Percentiles rank a stretch among this genome's conserved stretches.
Conservation (phyloP, 1,140 invertebrate species). For the Scaptomyza pallida region DNA sequence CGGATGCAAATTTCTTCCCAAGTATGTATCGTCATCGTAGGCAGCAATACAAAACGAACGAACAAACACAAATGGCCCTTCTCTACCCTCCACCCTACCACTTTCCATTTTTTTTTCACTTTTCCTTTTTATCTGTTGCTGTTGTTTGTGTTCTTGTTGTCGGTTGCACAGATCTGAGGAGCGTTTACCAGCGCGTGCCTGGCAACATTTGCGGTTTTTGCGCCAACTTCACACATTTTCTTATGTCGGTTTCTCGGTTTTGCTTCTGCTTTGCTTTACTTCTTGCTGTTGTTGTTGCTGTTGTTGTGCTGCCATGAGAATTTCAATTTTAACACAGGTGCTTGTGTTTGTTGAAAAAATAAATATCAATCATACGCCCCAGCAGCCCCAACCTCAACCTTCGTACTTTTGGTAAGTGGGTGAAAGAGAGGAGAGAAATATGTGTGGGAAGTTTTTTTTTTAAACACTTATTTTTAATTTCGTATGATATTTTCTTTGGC, state of each 20-base stretch:
- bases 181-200: conserved; percentile 69
- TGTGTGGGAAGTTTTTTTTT: conserved; percentile 10
- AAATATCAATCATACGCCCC: conserved; percentile 80
- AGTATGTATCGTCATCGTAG: conserved; percentile 43
- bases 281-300: conserved; percentile 55
- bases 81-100: not conserved
- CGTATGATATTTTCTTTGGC: conserved; percentile 52
- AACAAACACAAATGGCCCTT: conserved; percentile 44
- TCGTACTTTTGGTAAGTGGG: conserved; percentile 9
- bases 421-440: not conserved
- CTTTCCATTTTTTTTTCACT: conserved; percentile 15
- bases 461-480: conserved; percentile 50
- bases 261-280: conserved; percentile 43
- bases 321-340: conserved; percentile 79
- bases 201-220: conserved; percentile 80
- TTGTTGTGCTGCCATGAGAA: conserved; percentile 68
- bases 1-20: conserved; percentile 77
- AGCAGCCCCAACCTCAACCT: conserved; percentile 40
- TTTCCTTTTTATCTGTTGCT: conserved; percentile 16
- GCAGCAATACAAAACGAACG: conserved; percentile 24
- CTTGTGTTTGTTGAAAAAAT: conserved; percentile 79
- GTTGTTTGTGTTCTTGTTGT: conserved; percentile 28
- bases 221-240: conserved; percentile 80
- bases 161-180: conserved; percentile 61
- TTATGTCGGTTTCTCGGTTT: conserved; percentile 58